phyloP scores from a whole-genome alignment of 1,140 invertebrate species.

The Cardiocondyla obscurior region DNA sequence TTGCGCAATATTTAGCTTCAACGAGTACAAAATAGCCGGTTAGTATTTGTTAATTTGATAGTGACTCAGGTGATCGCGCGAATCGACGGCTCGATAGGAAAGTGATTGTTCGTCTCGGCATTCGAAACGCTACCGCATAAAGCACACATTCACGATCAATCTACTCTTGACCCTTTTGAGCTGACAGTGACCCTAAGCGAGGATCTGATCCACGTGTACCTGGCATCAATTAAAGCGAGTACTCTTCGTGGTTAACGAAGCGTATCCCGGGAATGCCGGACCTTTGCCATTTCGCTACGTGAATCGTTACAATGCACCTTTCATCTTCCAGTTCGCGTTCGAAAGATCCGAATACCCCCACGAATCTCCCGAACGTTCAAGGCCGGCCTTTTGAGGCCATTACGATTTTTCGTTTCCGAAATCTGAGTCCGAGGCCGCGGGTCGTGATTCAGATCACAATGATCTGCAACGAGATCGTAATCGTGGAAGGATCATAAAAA shows the following conservation, averaged over 20 bases:
- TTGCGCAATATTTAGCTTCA: background rate
- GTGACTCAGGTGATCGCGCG: background rate
- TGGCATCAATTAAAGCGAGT: constrained; percentile 25
- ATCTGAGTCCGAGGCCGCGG: constrained; percentile 31
- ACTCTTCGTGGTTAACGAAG: constrained; percentile 5
- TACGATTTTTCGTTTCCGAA: constrained; percentile 47
- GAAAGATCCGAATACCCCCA: background rate
- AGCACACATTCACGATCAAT: constrained; percentile 10
- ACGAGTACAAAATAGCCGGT: background rate
- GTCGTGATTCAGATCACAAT: constrained; percentile 54
- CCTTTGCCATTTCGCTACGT: constrained; percentile 43
- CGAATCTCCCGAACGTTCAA: constrained; percentile 52
- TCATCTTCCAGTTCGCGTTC: constrained; percentile 17
- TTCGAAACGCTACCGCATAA: constrained; percentile 10
- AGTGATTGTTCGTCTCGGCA: background rate
- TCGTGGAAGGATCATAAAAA: constrained; percentile 38
- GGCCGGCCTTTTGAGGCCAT: constrained; percentile 29
- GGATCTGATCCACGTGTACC: constrained; percentile 26
- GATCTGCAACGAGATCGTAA: constrained; percentile 52
- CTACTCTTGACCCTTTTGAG: constrained; percentile 41
- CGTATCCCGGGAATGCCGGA: constrained; percentile 26
- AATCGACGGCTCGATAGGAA: background rate
- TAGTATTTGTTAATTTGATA: background rate
- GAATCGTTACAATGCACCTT: constrained; percentile 6
- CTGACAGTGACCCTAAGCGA: constrained; percentile 35